Evolutionary conservation across 30 jellyfish, hydroid and myxozoan genomes (phyloP).

Genomic region (Phacellophora camtschatica): DNA sequence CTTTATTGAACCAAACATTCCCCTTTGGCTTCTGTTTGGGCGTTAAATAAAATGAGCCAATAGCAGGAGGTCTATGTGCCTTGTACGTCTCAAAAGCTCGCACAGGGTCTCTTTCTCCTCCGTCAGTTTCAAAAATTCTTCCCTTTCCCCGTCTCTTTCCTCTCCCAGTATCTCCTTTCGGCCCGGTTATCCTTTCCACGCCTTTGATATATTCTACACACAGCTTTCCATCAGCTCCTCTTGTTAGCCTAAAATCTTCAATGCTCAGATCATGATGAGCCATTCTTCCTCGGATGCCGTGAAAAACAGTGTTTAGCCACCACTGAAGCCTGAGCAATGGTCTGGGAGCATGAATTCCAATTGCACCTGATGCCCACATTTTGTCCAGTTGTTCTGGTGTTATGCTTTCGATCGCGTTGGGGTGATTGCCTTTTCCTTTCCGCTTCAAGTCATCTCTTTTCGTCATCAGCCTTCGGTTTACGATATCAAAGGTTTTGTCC

Average conservation of each 20-base stretch:
- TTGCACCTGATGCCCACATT: constrained; percentile 99
- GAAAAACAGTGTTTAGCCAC: constrained; percentile 96
- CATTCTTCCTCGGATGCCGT: constrained; percentile 97
- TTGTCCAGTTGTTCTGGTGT: constrained; percentile 95
- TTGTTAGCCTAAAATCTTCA: constrained; percentile 79
- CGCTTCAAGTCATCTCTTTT: constrained; percentile 94
- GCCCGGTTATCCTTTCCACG: constrained; percentile 18
- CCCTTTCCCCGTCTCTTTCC: constrained; percentile 88
- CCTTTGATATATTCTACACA: constrained; percentile 81
- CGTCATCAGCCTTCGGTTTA: constrained; percentile 84
- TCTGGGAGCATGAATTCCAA: constrained; percentile 98
- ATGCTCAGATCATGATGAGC: constrained; percentile 94
- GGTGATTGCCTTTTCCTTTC: constrained; percentile 97
- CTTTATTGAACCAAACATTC: constrained; percentile 92
- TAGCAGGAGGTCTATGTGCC: constrained; percentile 94
- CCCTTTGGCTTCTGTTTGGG: constrained; percentile 97
- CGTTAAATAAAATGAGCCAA: constrained; percentile 92
- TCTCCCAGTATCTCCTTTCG: constrained; percentile 64
- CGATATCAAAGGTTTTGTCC: constrained; percentile 92
- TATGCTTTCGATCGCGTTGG: constrained; percentile 95
- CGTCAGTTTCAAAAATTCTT: constrained; percentile 88
- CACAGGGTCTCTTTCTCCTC: constrained; percentile 94
- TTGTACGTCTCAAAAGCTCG: constrained; percentile 92
- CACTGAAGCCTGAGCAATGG: constrained; percentile 92
- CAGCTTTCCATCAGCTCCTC: constrained; percentile 91